Conservation (phyloP, 2,888 invertebrate species). For the Molorchus minor region DNA sequence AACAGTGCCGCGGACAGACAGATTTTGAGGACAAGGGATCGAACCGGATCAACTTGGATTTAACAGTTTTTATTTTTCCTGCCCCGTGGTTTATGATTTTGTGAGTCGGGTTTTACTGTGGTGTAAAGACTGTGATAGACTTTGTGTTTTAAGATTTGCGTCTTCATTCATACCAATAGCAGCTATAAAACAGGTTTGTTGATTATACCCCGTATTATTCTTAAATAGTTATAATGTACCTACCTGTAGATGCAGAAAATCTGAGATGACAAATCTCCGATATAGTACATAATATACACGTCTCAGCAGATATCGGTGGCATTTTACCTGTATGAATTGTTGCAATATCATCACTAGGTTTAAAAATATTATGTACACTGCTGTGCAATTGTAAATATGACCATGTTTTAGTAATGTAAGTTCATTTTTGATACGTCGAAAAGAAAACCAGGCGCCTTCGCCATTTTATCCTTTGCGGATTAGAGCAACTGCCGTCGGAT, state of each 20-base stretch:
- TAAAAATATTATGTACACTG: too few relatives aligned
- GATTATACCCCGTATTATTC: too few relatives aligned
- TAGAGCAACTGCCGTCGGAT: too few relatives aligned
- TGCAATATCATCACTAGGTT: too few relatives aligned
- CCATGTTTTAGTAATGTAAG: too few relatives aligned
- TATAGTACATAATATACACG: too few relatives aligned
- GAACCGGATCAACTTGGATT: constrained; percentile 48
- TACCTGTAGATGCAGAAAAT: too few relatives aligned
- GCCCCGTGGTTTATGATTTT: constrained; percentile 34
- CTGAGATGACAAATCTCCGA: too few relatives aligned
- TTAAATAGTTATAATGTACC: not conserved
- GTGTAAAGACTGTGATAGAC: constrained; percentile 47
- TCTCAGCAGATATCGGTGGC: too few relatives aligned
- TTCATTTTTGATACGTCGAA: too few relatives aligned
- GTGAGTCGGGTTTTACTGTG: constrained; percentile 34
- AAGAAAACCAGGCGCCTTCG: constrained; percentile 10
- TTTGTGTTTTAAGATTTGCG: constrained; percentile 36
- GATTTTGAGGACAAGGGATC: constrained; percentile 53
- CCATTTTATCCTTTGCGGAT: constrained; percentile 3
- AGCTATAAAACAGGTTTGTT: constrained; percentile 38
- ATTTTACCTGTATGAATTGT: too few relatives aligned
- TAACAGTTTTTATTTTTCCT: constrained; percentile 45
- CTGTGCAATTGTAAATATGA: too few relatives aligned
- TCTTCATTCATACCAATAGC: constrained; percentile 13
- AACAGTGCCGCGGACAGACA: constrained; percentile 47